Evolutionary conservation across 2,797 vertebrate genomes (phyloP), one percentile per base, ranked within the genome.

Genomic region (Hozukius guyotensis): DNA sequence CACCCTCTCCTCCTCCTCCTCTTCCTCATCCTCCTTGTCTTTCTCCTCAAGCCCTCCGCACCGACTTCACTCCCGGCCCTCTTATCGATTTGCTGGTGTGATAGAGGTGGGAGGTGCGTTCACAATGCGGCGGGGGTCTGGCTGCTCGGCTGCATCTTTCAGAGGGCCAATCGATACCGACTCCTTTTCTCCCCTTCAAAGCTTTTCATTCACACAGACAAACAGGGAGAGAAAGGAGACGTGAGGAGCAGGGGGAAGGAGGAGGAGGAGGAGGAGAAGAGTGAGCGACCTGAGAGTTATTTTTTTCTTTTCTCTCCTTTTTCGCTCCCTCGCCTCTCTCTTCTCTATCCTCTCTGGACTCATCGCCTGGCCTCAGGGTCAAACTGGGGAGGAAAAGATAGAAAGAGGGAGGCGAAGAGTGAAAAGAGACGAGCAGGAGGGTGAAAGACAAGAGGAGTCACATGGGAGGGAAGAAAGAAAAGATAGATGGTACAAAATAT

Each of bases 161-260:
- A 94, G 86, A 92, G 93, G 83, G 82, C 87, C 89, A 75, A 95
- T 96, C 95, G 80, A 96, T 96, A 89, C 79, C 34, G 68, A 83
- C 80, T 89, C 87, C 88, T 88, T 84, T 88, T 91, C 88, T 92
- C 90, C 85, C 90, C 92, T 94, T 95, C 94, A 95, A 96, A 96
- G 93, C 88, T 88, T 88, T 88, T 93, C 89, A 93, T 93, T 93
- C 91, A 84, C 88, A 82, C 86, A 83, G 91, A 93, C 86, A 92
- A 93, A 94, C 83, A 86, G 89, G 72, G 79, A 82, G 88, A 76
- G 89, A 75, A 84, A 85, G 79, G 80, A 90, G 80, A 87, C 61
- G 80, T 82, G 85, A 90, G 79, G 78, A 75, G 72, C 56, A 86
- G 57, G 46, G 25, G 60, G 73, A 76, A 78, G 53, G 56, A 36